These are phyloP conservation scores for Chalcosyrphus nemorum DNA, from an alignment of 2,888 invertebrate genomes.

Conservation along the genomic window DNA sequence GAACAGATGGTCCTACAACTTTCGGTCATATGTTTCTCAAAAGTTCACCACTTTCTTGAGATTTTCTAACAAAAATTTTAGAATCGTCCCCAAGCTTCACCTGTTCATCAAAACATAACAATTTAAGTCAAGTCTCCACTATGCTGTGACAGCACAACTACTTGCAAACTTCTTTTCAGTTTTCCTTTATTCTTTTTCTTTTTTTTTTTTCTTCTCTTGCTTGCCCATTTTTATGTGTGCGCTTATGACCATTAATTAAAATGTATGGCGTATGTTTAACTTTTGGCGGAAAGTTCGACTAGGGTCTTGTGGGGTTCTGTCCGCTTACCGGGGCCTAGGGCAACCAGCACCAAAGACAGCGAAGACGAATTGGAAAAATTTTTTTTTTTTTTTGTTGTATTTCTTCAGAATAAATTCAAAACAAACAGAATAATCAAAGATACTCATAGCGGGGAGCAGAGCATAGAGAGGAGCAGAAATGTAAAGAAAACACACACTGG, in stretches of 20 bases:
- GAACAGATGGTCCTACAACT: slow-evolving; percentile 58
- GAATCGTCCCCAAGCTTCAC: slow-evolving; percentile 9
- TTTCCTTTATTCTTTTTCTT: neutral
- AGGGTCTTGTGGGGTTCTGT: neutral
- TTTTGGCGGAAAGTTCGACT: slow-evolving; percentile 58
- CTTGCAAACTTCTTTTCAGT: no score
- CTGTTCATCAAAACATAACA: neutral
- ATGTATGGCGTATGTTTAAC: slow-evolving; percentile 62
- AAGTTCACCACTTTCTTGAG: neutral
- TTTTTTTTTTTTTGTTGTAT: slow-evolving; percentile 2
- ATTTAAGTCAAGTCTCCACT: slow-evolving; percentile 2
- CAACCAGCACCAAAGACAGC: slow-evolving; percentile 15
- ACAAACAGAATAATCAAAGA: slow-evolving; percentile 18
- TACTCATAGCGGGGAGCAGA: neutral
- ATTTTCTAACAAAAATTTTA: neutral
- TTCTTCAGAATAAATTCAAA: slow-evolving; percentile 49
- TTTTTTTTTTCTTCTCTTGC: slow-evolving; percentile 11
- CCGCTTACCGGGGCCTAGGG: slow-evolving; percentile 31
- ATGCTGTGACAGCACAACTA: neutral
- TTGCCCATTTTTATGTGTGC: neutral
- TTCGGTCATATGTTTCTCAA: slow-evolving; percentile 37
- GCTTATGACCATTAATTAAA: slow-evolving; percentile 49
- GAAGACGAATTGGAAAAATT: slow-evolving; percentile 9
- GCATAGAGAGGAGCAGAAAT: neutral
- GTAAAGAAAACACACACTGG: neutral